Evolutionary conservation across 2,888 invertebrate genomes (phyloP), one percentile per base, ranked within the genome.

Genomic region (Calephelis perditalis): DNA sequence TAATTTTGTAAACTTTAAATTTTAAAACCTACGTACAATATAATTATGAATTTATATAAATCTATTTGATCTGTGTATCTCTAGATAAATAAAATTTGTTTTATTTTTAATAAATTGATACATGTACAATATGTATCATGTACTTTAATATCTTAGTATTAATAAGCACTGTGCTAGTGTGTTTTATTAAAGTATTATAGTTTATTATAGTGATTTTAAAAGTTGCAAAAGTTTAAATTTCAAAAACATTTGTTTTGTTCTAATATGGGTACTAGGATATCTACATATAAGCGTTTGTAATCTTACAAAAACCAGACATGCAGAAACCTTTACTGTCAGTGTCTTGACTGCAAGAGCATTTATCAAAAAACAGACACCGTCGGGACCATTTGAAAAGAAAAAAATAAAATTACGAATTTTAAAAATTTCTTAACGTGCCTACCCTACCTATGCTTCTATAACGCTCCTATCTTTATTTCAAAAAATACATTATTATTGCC

Each of bases 121-220:
- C 7, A 47, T 47, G 9, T 47, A 15, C 26, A 26, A 26, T 26
- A 47, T 47, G 12, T 47, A 26, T 5, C 35, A 11, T 26, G 3
- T 15, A 3, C 26, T 35, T 52, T 35, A 35, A 26, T 52, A 35
- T 35, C 49, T 35, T 52, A 52, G 10, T 52, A 9, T 52, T 52
- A 49, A 10, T 52, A 52, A 52, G 49, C 49, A 15, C 49, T 52
- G 49, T 52, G 49, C 49, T 26, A 26, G 35, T 26, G 49, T 52
- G 49, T 49, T 52, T 52, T 52, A 35, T 35, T 52, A 52, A 52
- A 52, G 35, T 52, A 52, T 52, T 6, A 52, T 52, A 9, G 10
- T 49, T 52, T 52, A 35, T 35, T 26, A 52, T 26, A 52, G 49
- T 52, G 49, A 52, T 35, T 26, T 26, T 52, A 35, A 26, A 52